These are phyloP conservation scores for Cephalotes varians DNA, from an alignment of 2,888 invertebrate genomes.

Conservation along the genomic window DNA sequence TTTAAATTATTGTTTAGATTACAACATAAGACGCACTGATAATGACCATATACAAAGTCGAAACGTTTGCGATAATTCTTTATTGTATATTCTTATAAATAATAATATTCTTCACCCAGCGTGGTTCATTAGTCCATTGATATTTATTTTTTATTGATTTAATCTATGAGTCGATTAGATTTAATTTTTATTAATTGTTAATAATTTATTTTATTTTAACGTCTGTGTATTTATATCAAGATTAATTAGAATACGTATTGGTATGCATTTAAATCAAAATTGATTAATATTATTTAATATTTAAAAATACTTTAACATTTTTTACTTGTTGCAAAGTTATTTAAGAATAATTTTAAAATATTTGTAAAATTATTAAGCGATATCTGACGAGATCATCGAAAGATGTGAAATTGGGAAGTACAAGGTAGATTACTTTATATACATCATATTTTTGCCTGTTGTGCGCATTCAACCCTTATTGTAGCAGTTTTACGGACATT, in stretches of 20 bases:
- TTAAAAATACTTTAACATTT: neutral
- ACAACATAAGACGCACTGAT: no score
- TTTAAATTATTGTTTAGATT: no score
- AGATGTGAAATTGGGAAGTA: conserved; percentile 51
- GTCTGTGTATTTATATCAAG: neutral
- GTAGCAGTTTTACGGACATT: conserved; percentile 58
- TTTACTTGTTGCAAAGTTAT: neutral
- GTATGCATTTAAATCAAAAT: neutral
- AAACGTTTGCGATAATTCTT: no score
- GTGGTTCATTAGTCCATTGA: no score
- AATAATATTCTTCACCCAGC: no score
- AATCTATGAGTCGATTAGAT: no score
- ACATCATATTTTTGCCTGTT: conserved; percentile 45
- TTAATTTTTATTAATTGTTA: no score
- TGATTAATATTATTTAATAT: neutral
- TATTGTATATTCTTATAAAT: no score
- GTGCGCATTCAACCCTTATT: conserved; percentile 50
- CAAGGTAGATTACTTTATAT: conserved; percentile 47
- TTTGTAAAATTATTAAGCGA: conserved; percentile 49
- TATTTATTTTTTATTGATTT: no score
- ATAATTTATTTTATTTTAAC: neutral
- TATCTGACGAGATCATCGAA: conserved; percentile 34
- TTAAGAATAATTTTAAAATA: conserved; percentile 8
- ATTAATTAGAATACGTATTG: neutral
- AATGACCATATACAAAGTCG: no score